A percentile compares a stretch with the other conserved stretches of the same genome.
These are phyloP conservation scores for Fistularia tabacaria DNA, from an alignment of 2,797 vertebrate genomes.

Conservation along the genomic window DNA sequence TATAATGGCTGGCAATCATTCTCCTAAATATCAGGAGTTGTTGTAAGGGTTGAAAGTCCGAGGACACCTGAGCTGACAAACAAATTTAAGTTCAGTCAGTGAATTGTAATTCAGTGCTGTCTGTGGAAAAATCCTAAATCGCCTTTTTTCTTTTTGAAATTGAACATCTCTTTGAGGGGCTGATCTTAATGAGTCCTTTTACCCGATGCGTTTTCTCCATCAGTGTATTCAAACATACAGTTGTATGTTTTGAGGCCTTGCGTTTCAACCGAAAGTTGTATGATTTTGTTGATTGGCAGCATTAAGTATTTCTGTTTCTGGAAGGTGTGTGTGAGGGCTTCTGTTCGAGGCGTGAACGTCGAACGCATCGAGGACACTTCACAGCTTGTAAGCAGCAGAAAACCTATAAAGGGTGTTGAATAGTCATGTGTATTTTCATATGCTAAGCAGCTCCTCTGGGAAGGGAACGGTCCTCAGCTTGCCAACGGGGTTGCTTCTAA, in stretches of 20 bases:
- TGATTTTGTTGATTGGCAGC: constrained; percentile 27
- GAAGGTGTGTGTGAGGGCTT: constrained; percentile 20
- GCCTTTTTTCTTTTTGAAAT: too few species aligned
- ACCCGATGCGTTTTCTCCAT: neutral
- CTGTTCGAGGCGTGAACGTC: constrained; percentile 60
- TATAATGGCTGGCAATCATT: too few species aligned
- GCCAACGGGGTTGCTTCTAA: constrained; percentile 64
- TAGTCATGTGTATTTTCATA: constrained; percentile 52
- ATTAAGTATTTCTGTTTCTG: constrained; percentile 6
- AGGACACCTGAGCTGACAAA: too few species aligned
- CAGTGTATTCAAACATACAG: too few species aligned
- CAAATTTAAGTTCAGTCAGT: too few species aligned
- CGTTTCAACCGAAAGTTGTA: neutral
- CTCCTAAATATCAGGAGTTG: too few species aligned
- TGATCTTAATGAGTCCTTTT: too few species aligned
- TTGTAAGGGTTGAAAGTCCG: too few species aligned
- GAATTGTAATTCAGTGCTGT: too few species aligned
- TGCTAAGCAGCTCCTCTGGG: constrained; percentile 57
- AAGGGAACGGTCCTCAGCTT: constrained; percentile 39
- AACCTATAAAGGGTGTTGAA: constrained; percentile 56
- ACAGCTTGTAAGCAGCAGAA: constrained; percentile 56
- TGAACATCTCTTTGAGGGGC: too few species aligned
- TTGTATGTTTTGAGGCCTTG: too few species aligned
- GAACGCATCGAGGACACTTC: constrained; percentile 45
- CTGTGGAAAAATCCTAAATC: too few species aligned